phyloP scores from a whole-genome alignment of 2,888 invertebrate species.

The Ectropis crepuscularia region DNA sequence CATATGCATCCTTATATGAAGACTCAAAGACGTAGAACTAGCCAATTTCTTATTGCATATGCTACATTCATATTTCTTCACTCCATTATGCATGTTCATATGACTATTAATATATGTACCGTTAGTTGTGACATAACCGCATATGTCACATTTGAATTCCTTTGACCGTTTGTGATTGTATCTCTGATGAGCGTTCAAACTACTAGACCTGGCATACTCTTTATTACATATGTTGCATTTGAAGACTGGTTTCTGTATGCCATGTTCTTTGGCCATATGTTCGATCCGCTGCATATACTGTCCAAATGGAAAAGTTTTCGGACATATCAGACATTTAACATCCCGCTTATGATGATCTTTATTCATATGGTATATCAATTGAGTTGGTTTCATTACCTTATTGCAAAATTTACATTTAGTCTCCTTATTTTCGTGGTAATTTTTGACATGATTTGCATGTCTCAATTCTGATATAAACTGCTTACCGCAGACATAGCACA shows the following conservation, averaged over 20 bases:
- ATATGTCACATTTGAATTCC: background rate
- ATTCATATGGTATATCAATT: background rate
- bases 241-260: background rate
- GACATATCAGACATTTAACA: background rate
- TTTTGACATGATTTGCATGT: background rate
- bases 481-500: background rate
- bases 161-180: background rate
- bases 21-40: background rate
- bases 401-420: no score
- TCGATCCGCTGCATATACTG: background rate
- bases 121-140: background rate
- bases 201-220: background rate
- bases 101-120: background rate
- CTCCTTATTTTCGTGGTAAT: background rate
- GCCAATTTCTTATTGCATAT: conserved; percentile 4
- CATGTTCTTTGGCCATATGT: conserved; percentile 1
- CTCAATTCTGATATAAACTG: background rate
- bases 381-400: background rate
- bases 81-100: background rate
- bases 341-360: background rate
- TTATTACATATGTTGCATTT: conserved; percentile 3
- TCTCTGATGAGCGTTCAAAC: background rate
- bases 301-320: background rate
- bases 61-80: conserved; percentile 1
- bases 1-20: conserved; percentile 1